Percentiles rank a stretch among this genome's conserved stretches.
phyloP scores from a whole-genome alignment of 2,113 vertebrate genomes.

The Piprites chloris region DNA sequence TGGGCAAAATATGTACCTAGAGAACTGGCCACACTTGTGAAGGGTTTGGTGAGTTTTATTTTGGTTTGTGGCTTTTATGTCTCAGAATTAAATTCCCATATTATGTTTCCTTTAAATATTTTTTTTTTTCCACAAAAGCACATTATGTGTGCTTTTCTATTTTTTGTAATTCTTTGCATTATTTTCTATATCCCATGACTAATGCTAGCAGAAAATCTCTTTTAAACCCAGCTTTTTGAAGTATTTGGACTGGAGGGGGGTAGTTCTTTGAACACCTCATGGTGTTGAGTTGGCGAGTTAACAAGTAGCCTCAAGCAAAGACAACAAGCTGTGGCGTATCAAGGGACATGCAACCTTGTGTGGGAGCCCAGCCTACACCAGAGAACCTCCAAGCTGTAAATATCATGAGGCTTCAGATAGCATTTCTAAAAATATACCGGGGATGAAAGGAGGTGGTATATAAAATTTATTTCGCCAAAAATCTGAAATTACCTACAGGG shows the following conservation, averaged over 20 bases:
- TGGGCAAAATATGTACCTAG: neutral
- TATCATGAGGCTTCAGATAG: neutral
- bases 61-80: neutral
- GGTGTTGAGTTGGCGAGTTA: neutral
- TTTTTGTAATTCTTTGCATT: neutral
- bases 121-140: neutral
- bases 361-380: neutral
- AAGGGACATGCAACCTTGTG: neutral
- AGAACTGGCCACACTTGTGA: neutral
- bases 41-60: neutral
- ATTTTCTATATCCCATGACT: neutral
- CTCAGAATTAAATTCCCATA: neutral
- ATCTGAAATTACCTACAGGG: neutral
- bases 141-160: neutral
- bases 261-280: slow-evolving; percentile 3
- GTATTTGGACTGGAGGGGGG: neutral
- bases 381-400: neutral
- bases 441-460: neutral
- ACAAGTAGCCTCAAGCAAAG: slow-evolving; percentile 32
- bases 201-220: slow-evolving; percentile 2
- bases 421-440: neutral
- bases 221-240: neutral
- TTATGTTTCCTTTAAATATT: neutral
- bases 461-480: neutral
- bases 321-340: neutral